Conservation (phyloP, 1,140 invertebrate genomes). For the Drosophila pseudoananassae region DNA sequence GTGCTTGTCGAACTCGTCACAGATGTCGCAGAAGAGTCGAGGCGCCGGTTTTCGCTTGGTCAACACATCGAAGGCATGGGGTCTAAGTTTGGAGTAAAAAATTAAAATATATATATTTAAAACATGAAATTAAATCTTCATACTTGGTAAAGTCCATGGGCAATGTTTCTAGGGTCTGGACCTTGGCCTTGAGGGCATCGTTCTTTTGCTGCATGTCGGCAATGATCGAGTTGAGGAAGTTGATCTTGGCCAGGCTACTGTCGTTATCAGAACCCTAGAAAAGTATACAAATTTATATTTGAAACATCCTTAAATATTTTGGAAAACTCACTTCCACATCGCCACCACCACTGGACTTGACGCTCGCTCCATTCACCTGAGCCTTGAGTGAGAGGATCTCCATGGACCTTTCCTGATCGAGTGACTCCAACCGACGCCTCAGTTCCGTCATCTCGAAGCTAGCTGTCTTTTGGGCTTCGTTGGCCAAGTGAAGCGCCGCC, state of each 20-base stretch:
- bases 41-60: conserved; percentile 86
- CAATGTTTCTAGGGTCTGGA: conserved; percentile 92
- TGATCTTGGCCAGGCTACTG: conserved; percentile 87
- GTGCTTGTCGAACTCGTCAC: conserved; percentile 97
- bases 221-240: conserved; percentile 98
- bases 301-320: neutral
- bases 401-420: conserved; percentile 56
- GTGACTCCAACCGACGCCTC: conserved; percentile 49
- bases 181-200: conserved; percentile 90
- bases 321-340: conserved; percentile 31
- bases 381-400: conserved; percentile 59
- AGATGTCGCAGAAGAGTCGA: conserved; percentile 98
- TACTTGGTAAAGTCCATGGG: conserved; percentile 83
- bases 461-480: conserved; percentile 44
- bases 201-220: conserved; percentile 97
- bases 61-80: conserved; percentile 67
- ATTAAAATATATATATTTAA: neutral
- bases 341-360: conserved; percentile 1
- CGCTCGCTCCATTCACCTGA: conserved; percentile 41
- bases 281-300: neutral
- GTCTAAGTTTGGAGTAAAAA: conserved; percentile 41
- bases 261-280: conserved; percentile 51
- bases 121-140: neutral
- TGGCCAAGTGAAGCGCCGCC: conserved; percentile 26
- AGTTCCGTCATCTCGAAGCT: conserved; percentile 49